Base-by-base conservation (phyloP, 1,140 invertebrate genomes). In the Drosophila lacertosa region DNA sequence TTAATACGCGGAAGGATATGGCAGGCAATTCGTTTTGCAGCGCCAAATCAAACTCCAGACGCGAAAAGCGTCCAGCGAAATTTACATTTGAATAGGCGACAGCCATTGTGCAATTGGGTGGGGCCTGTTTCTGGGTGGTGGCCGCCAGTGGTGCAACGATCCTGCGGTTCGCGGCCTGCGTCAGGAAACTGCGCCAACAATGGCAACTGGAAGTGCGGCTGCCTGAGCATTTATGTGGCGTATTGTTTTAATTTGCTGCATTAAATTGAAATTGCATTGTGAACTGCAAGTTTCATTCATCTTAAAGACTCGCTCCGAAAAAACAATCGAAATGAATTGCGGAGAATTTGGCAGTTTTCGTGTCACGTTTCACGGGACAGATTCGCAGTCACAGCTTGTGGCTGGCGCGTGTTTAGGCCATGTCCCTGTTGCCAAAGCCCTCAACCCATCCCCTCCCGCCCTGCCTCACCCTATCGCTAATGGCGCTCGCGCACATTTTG, bases 1-100 rank as follows among this genome's bases (percentile, higher is more conserved):
- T 89, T 88, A 88, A 89, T 82, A 88, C 82, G 83, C 83, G 82
- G 82, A 88, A 88, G 82, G 82, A 88, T 88, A 88, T 88, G 82
- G 77, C 82, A 88, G 82, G 83, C 82, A 88, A 88, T 88, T 88
- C 83, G 83, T 88, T 88, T 88, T 82, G 57, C 59, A n/a, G 55
- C 65, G 54, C 64, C 62, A 39, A 76, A 75, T 45, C 47, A 57
- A 62, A 72, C 35, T 69, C 58, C 53, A 66, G 70, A 86, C 60
- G 55, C 70, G 69, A 78, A 29, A 29, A 29, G 7, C 11, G 68
- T 65, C 77, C 76, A 78, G 77, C 75, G 88, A 88, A 88, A 88
- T 88, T 88, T 88, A 88, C 82, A 88, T 88, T 88, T 88, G 82
- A 88, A 88, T 88, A 88, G 82, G 77, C 59, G 55, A 22, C 32